Evolutionary conservation across 2,888 invertebrate species (phyloP).

Genomic region (Drosophila eohydei): DNA sequence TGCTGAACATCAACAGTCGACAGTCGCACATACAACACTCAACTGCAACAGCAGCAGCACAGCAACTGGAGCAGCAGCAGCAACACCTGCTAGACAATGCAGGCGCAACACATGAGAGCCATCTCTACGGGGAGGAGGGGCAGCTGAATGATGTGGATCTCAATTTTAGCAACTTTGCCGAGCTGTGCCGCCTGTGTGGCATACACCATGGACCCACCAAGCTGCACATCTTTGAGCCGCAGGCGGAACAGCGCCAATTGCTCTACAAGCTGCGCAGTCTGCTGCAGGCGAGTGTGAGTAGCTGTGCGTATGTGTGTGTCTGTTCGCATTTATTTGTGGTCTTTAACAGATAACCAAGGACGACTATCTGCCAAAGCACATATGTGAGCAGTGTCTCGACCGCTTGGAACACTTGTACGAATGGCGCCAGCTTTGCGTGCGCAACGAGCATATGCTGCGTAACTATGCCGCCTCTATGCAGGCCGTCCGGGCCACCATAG

Average conservation of each 20-base stretch:
- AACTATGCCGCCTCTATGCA: conserved; percentile 90
- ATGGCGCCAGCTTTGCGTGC: conserved; percentile 88
- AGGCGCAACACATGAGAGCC: conserved; percentile 61
- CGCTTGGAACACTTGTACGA: conserved; percentile 89
- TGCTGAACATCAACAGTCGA: conserved; percentile 79
- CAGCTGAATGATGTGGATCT: conserved; percentile 85
- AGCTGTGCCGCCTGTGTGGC: conserved; percentile 90
- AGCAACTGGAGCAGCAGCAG: conserved; percentile 81
- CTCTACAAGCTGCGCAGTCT: conserved; percentile 89
- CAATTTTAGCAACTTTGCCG: conserved; percentile 89
- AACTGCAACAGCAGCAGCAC: conserved; percentile 52
- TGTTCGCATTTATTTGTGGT: neutral
- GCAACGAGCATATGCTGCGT: conserved; percentile 88
- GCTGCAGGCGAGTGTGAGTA: conserved; percentile 89
- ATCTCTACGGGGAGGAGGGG: conserved; percentile 72
- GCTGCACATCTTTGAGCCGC: conserved; percentile 90
- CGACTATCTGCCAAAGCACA: conserved; percentile 90
- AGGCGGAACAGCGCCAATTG: conserved; percentile 89
- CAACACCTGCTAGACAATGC: conserved; percentile 23
- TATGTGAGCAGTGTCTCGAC: conserved; percentile 89
- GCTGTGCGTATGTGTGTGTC: neutral
- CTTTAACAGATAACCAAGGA: conserved; percentile 88
- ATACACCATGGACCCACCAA: conserved; percentile 89
- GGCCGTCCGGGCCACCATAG: conserved; percentile 88
- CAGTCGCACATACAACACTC: conserved; percentile 46